These are phyloP conservation scores for Watsonalla cultraria DNA, from an alignment of 2,888 invertebrate genomes.

Conservation along the genomic window DNA sequence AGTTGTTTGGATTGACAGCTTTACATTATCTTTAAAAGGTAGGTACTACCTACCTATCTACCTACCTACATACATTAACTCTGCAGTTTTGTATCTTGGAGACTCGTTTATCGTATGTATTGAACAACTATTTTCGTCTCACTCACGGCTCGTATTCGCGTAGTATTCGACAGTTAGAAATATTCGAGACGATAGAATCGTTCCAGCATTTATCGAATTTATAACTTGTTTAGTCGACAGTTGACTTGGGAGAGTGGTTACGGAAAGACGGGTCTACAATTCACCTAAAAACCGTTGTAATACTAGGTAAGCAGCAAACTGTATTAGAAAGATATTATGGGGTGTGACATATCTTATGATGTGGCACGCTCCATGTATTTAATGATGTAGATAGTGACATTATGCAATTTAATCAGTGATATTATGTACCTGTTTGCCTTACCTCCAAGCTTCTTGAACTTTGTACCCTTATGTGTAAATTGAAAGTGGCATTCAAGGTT, in stretches of 20 bases:
- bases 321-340: not conserved
- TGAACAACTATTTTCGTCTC: not conserved
- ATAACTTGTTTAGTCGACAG: constrained; percentile 8
- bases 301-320: constrained; percentile 21
- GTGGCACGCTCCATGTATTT: not conserved
- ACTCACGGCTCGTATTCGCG: not conserved
- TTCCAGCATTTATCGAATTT: not conserved
- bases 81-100: no score
- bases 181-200: not conserved
- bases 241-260: constrained; percentile 21
- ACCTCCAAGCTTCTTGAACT: constrained; percentile 25
- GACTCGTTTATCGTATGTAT: no score
- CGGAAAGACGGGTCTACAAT: constrained; percentile 16
- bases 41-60: no score
- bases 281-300: constrained; percentile 7
- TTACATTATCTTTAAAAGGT: no score
- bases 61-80: no score
- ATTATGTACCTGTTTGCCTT: not conserved
- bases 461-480: constrained; percentile 20
- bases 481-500: constrained; percentile 17
- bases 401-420: not conserved
- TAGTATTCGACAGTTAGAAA: no score
- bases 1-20: no score
- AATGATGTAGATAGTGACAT: no score
- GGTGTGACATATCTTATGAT: not conserved